These are phyloP conservation scores for Casuarius casuarius DNA, from an alignment of 2,113 vertebrate species.

Conservation along the genomic window DNA sequence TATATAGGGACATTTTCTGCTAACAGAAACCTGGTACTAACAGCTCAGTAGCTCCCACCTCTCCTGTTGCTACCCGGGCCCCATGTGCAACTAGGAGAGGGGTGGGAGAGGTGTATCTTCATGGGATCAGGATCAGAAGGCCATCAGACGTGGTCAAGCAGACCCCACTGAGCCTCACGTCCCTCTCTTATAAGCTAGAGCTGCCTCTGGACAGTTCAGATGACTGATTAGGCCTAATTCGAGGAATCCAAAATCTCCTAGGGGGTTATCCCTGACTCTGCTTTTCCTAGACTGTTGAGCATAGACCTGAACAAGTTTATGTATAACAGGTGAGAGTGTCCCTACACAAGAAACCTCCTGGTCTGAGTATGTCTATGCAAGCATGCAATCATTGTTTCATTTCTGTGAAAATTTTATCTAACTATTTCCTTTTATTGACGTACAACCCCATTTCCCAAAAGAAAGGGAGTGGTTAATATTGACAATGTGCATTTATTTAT, in stretches of 20 bases:
- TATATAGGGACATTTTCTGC: not conserved
- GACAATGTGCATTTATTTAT: not conserved
- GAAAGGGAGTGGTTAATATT: not conserved
- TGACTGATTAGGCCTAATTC: not conserved
- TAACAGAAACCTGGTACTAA: not conserved
- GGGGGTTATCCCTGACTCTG: not conserved
- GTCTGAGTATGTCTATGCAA: not conserved
- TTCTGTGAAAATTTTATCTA: not conserved
- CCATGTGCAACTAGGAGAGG: not conserved
- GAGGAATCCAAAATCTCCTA: not conserved
- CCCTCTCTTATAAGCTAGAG: not conserved
- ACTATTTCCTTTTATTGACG: not conserved
- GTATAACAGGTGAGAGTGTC: not conserved
- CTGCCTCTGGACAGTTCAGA: not conserved
- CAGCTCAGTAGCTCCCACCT: not conserved
- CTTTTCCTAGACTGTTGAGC: not conserved
- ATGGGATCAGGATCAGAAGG: not conserved
- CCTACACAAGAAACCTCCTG: not conserved
- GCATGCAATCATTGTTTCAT: not conserved
- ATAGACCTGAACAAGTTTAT: not conserved
- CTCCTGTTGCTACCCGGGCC: not conserved
- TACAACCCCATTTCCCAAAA: not conserved
- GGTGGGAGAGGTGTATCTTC: not conserved
- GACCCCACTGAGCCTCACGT: not conserved
- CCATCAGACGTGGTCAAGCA: not conserved